These are phyloP conservation scores for Gobio gobio DNA, from an alignment of 2,113 vertebrate genomes.

Conservation along the genomic window DNA sequence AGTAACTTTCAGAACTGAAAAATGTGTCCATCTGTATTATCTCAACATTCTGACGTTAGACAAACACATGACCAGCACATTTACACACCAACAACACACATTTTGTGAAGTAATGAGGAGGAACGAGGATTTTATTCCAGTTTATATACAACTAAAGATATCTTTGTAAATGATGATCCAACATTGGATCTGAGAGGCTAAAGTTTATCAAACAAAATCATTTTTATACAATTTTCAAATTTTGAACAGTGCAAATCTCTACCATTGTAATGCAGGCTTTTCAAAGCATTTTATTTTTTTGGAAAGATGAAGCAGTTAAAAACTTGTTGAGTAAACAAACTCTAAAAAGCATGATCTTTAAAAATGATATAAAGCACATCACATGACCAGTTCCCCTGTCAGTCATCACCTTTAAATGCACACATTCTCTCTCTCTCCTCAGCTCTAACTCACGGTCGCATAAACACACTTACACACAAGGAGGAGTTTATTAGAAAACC, in stretches of 20 bases:
- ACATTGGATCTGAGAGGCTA: not conserved
- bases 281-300: too few species aligned
- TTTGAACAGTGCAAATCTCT: not conserved
- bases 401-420: slow-evolving; percentile 8
- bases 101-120: too few species aligned
- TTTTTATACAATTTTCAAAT: not conserved
- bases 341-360: too few species aligned
- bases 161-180: too few species aligned
- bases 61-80: not conserved
- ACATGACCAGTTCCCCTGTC: not conserved
- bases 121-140: too few species aligned
- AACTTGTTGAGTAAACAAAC: not conserved
- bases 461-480: slow-evolving; percentile 5
- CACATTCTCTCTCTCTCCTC: not conserved
- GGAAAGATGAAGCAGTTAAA: too few species aligned
- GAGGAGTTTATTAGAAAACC: slow-evolving; percentile 9
- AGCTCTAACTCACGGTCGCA: not conserved
- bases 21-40: not conserved
- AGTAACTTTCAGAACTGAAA: not conserved
- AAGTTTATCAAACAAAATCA: not conserved
- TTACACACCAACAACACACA: too few species aligned
- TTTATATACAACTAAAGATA: too few species aligned
- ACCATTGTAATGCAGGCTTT: not conserved
- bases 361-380: not conserved
- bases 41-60: not conserved